These are phyloP conservation scores for Apamea epomidion DNA, from an alignment of 2,888 invertebrate genomes.

Conservation along the genomic window DNA sequence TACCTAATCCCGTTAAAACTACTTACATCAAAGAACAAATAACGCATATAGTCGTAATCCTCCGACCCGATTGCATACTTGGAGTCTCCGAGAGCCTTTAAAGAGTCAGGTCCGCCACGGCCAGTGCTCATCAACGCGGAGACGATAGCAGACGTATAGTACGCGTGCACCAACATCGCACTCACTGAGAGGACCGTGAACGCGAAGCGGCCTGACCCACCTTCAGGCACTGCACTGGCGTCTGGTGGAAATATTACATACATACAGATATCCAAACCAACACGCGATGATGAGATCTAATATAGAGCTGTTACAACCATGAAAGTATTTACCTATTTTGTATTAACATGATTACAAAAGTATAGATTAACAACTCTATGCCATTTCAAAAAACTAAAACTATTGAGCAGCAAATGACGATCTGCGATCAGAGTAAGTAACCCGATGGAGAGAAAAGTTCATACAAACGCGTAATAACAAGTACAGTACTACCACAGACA, in stretches of 20 bases:
- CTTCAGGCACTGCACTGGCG: conserved; percentile 82
- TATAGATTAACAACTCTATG: not conserved
- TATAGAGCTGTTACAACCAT: not conserved
- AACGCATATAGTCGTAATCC: conserved; percentile 80
- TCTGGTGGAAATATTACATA: conserved; percentile 70
- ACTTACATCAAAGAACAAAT: conserved; percentile 82
- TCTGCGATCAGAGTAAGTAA: not conserved
- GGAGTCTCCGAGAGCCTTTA: conserved; percentile 81
- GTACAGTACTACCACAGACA: not conserved
- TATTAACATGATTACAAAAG: not conserved
- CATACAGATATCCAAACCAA: not conserved
- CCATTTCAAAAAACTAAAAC: too few relatives aligned
- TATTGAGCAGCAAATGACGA: not conserved
- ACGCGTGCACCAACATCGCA: conserved; percentile 85
- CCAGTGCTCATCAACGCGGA: conserved; percentile 84
- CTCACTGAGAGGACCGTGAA: conserved; percentile 81
- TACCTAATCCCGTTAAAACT: not conserved
- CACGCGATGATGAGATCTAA: not conserved
- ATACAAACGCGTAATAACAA: not conserved
- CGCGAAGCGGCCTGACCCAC: conserved; percentile 80
- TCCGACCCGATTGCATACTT: conserved; percentile 82
- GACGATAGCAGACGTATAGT: conserved; percentile 86
- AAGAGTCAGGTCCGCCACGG: conserved; percentile 76
- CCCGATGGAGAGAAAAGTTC: not conserved
- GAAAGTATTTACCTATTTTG: too few relatives aligned